Conservation (phyloP, 2,113 vertebrate species). For the Camarhynchus parvulus region DNA sequence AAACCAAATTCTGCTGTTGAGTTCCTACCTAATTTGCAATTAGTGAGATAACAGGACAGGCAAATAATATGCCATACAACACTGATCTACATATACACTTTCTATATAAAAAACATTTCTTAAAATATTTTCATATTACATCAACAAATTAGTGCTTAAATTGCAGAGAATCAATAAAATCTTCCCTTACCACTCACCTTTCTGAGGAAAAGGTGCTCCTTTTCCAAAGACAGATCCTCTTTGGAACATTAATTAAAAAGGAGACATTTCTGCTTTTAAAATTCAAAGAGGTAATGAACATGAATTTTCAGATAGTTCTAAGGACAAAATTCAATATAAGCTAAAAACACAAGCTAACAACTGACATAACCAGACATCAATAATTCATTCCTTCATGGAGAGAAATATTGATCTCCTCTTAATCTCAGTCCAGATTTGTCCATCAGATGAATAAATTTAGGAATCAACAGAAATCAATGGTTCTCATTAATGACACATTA, state of each 20-base stretch:
- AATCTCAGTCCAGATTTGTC: not conserved
- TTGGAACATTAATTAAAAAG: not conserved
- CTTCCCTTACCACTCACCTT: not conserved
- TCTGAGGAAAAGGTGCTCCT: not conserved
- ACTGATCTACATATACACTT: not conserved
- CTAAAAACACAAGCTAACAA: not conserved
- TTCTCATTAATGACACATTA: not conserved
- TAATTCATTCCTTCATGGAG: not conserved
- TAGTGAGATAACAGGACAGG: not conserved
- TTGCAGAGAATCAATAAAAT: not conserved
- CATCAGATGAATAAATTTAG: not conserved
- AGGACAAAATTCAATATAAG: not conserved
- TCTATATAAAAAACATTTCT: not conserved
- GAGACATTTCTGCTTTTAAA: not conserved
- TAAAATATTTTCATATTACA: not conserved
- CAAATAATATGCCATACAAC: not conserved
- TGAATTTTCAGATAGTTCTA: not conserved
- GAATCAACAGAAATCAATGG: not conserved
- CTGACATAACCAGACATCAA: not conserved
- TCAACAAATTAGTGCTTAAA: not conserved
- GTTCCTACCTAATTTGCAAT: not conserved
- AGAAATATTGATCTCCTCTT: not conserved
- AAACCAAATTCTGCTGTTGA: not conserved
- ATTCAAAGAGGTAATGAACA: not conserved
- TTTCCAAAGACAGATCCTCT: not conserved